phyloP scores from a whole-genome alignment of 2,113 vertebrate species.

The Glaucomys volans region DNA sequence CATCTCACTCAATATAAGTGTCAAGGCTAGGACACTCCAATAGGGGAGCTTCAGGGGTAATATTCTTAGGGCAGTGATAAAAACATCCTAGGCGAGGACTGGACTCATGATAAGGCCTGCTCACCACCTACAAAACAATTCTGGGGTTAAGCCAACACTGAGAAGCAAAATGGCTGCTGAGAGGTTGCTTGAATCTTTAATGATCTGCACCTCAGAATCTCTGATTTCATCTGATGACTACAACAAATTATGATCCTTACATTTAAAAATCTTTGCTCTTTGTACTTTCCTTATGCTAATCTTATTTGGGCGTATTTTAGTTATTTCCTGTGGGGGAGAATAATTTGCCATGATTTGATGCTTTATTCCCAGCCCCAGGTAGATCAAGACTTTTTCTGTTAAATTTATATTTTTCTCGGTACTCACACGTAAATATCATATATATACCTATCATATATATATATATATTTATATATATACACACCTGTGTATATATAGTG shows the following conservation, averaged over 20 bases:
- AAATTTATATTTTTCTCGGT: constrained; percentile 41
- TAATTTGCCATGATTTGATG: constrained; percentile 29
- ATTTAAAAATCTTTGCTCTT: constrained; percentile 38
- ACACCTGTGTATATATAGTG: background rate
- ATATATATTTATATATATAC: background rate
- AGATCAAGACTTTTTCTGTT: constrained; percentile 43
- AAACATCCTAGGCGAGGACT: background rate
- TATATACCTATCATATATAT: background rate
- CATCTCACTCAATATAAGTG: background rate
- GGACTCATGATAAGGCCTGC: background rate
- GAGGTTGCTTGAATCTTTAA: background rate
- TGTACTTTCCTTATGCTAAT: constrained; percentile 48
- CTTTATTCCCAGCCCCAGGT: constrained; percentile 22
- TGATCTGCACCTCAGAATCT: background rate
- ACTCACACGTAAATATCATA: constrained; percentile 21
- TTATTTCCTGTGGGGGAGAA: background rate
- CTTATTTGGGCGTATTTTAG: constrained; percentile 35
- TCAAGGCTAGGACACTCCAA: background rate
- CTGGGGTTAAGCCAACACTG: background rate
- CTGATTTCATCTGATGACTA: constrained; percentile 37
- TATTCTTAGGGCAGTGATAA: background rate
- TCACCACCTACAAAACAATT: background rate
- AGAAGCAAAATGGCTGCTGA: background rate
- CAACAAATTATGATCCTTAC: background rate
- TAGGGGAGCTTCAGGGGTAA: background rate